These are phyloP conservation scores for Caenorhabditis latens DNA, from an alignment of 1,140 invertebrate species.

Conservation along the genomic window DNA sequence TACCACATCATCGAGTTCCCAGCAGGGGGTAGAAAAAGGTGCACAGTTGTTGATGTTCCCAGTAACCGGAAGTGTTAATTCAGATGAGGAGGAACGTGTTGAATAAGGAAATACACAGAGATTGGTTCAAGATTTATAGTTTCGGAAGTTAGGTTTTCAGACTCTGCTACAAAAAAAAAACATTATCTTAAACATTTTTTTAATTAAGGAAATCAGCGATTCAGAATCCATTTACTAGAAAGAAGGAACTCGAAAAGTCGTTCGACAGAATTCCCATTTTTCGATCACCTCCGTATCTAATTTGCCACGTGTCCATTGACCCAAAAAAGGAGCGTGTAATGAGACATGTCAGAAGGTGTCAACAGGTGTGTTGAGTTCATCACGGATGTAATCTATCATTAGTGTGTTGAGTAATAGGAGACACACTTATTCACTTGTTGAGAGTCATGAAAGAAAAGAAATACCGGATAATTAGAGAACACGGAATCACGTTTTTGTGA, in stretches of 20 bases:
- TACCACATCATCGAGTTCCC: background rate
- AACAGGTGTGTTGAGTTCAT: constrained; percentile 40
- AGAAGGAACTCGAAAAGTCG: no score
- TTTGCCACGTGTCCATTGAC: background rate
- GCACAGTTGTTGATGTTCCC: background rate
- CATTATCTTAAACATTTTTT: no score
- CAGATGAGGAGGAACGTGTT: background rate
- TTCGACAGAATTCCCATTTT: no score
- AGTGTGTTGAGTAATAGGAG: constrained; percentile 9
- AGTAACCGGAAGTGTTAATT: constrained; percentile 8
- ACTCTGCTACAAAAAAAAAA: no score
- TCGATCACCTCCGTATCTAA: no score
- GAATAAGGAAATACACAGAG: background rate
- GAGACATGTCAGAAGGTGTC: background rate
- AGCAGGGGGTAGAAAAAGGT: background rate
- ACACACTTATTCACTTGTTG: background rate
- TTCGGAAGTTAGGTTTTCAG: no score
- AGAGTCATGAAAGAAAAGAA: background rate
- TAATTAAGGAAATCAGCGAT: no score
- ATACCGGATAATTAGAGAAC: background rate
- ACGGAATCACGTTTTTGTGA: no score
- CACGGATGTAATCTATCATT: constrained; percentile 8
- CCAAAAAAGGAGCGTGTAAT: background rate
- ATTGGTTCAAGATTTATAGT: no score
- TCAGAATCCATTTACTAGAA: no score